Conservation (phyloP, 2,888 invertebrate species). For the Abrostola tripartita region DNA sequence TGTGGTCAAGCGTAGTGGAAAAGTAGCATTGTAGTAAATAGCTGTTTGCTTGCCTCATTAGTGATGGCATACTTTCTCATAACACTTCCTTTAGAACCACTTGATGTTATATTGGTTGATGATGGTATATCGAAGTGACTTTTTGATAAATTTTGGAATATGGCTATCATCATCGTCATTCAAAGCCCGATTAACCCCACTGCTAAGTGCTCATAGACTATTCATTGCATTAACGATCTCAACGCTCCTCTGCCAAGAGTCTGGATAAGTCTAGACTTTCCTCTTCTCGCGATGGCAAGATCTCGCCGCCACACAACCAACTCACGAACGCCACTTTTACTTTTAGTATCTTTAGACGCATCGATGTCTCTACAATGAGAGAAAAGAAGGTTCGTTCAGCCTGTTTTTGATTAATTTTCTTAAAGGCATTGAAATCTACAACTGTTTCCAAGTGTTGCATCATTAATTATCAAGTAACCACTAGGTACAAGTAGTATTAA, state of each 20-base stretch:
- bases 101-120: constrained; percentile 39
- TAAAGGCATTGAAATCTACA: background rate
- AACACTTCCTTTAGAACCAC: constrained; percentile 51
- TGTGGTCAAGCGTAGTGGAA: constrained; percentile 58
- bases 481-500: background rate
- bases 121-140: background rate
- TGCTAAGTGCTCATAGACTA: no score
- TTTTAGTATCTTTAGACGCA: no score
- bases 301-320: no score
- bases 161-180: no score
- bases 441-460: background rate
- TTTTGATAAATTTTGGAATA: no score
- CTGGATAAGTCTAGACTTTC: no score
- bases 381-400: background rate
- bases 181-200: no score
- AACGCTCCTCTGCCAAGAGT: no score
- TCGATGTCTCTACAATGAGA: no score
- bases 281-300: no score
- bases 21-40: constrained; percentile 60
- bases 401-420: background rate
- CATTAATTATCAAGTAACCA: background rate
- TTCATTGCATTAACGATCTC: no score
- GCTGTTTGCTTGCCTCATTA: constrained; percentile 64
- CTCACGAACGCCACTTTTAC: no score
- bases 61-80: constrained; percentile 69